Base-by-base conservation (phyloP, 1,140 invertebrate genomes). In the Drosophila watanabei region DNA sequence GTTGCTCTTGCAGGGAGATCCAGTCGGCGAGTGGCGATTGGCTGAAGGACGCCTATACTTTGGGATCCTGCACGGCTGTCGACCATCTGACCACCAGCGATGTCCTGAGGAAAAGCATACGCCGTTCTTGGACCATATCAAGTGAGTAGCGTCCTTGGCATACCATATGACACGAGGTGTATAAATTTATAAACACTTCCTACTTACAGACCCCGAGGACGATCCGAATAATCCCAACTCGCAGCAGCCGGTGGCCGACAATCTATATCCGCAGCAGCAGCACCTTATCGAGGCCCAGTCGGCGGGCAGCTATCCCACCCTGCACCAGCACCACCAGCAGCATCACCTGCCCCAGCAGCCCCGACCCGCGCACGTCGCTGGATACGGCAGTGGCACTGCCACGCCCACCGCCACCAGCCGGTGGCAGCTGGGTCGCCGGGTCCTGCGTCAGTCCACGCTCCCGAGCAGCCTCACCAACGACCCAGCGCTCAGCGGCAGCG, bases 81-180 rank as follows among this genome's bases (percentile, higher is more conserved):
- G 94, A 94, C 68, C 94, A 94, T 79, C 91, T 95, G 33, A 94
- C 95, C 33, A 94, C 95, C 62, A 94, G 95, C 49, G 95, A 96
- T 85, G 95, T 95, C 51, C 93, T 96, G 57, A 95, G 95, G 71
- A 94, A 94, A 77, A 96, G 95, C 75, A 96, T 96, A 63, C 94
- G 95, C 32, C 94, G 95, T 72, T 96, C 95, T 57, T 96, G 95
- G 96, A 96, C 95, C 18, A 96, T 96, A 81, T 96, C 95, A 62
- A 95, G 95, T 96, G 91, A 94, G 94, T 91, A 33, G 3, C 32
- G 1, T 16, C 33, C 32, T 51, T 9, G 8, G n/a, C 4, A 28
- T 16, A 13, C 13, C 3, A 24, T 4, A 28, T 35, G 6, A 3
- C 7, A 13, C 14, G 18, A 16, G 4, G 1, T 35, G 18, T 52